Percentiles rank a stretch among this genome's conserved stretches.
Conservation (phyloP, 2,888 invertebrate genomes). For the Kryphioiulus occultus region DNA sequence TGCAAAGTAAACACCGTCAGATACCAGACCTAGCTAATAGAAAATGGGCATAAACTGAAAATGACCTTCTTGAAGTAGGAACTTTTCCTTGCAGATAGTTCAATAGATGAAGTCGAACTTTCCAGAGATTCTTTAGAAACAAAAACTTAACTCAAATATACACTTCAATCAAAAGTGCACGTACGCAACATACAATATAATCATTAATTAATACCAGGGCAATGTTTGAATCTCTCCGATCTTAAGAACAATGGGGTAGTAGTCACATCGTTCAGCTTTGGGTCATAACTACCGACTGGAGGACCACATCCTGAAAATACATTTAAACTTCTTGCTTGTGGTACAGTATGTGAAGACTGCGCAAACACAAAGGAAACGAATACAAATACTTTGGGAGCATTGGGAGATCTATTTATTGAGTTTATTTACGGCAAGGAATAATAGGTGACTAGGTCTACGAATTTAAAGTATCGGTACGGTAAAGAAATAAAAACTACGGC, state of each 20-base stretch:
- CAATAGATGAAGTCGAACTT: background rate
- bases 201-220: background rate
- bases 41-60: background rate
- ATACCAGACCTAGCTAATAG: background rate
- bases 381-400: no score
- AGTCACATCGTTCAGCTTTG: conserved; percentile 4
- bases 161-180: background rate
- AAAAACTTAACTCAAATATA: background rate
- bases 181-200: no score
- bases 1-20: background rate
- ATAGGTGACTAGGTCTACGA: no score
- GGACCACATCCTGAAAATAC: conserved; percentile 7
- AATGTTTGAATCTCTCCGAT: conserved; percentile 39
- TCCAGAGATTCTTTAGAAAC: background rate
- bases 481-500: no score
- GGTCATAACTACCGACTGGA: conserved; percentile 45
- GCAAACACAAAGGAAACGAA: no score
- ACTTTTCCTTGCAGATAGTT: background rate
- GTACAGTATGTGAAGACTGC: no score
- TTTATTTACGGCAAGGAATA: no score
- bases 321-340: no score
- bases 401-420: no score
- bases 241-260: background rate
- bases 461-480: no score
- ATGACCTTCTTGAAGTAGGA: background rate